Base-by-base conservation (phyloP, 2,113 vertebrate genomes). In the Micromys minutus region DNA sequence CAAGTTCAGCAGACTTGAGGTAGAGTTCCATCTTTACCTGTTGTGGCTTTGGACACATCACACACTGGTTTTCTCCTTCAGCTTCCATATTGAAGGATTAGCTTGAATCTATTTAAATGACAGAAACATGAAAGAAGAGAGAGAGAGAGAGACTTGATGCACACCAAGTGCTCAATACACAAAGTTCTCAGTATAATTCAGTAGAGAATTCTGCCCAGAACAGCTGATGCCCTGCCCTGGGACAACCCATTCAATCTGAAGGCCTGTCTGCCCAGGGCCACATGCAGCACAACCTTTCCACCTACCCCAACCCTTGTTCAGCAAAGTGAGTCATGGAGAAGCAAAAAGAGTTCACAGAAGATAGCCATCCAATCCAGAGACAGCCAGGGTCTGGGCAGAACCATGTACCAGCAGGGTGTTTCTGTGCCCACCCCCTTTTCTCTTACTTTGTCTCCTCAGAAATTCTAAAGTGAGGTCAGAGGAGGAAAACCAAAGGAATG, bases 1-100 rank as follows among this genome's bases (percentile, higher is more conserved):
- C 47, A 57, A 71, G 21, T 69, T 47, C 52, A 87, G 83, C 10
- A 55, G 29, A 71, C 19, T 16, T 87, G 55, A 86, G 71, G 63
- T 83, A 42, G 84, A 91, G 57, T 59, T 39, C 5, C 65, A 2
- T 31, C 10, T 76, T 71, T 71, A 22, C 67, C 24, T 45, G 19
- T 0, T 45, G 81, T 84, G 88, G 96, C 45, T 59, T 90, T 92
- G 1, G 1, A 5, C 67, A 81, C 42, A 90, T 57, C 79, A 67
- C 24, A 84, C 94, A 67, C 94, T 47, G 29, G 11, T 91, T 92
- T 88, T 50, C 93, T 52, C 52, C 52, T 81, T 95, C 94, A 8
- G 0, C 55, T 97, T 94, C 93, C 0, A 0, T 50, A 94, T 65
- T 87, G 69, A 34, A 61, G 55, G 79, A 61, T 90, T 67, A n/a